Percentiles rank a stretch among this genome's conserved stretches.
Evolutionary conservation across 2,113 vertebrate species (phyloP).

Genomic region (Campylomormyrus numenius): DNA sequence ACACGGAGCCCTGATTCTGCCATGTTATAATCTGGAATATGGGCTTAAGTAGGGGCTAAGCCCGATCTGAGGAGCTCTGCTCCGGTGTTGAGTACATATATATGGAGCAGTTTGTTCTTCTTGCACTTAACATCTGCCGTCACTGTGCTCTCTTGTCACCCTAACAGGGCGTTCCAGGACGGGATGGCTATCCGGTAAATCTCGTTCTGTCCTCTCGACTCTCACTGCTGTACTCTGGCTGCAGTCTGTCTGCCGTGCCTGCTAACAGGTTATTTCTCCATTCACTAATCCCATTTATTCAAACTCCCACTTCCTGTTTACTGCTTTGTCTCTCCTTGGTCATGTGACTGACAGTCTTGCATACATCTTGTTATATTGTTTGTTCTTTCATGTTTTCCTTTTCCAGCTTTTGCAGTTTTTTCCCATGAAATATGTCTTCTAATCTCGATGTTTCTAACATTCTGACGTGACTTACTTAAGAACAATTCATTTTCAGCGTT

Average conservation of each 20-base stretch:
- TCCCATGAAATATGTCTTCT: background rate
- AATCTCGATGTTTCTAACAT: background rate
- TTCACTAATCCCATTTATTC: background rate
- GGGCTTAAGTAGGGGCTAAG: background rate
- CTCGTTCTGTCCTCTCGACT: conserved; percentile 14
- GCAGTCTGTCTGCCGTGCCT: background rate
- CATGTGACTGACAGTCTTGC: background rate
- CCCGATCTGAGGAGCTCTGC: background rate
- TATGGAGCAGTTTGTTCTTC: background rate
- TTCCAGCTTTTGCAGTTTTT: background rate
- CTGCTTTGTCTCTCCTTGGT: background rate
- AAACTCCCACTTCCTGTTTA: background rate
- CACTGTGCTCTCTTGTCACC: conserved; percentile 46
- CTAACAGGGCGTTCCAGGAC: conserved; percentile 76
- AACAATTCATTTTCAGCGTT: background rate
- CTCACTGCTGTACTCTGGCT: background rate
- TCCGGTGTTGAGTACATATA: background rate
- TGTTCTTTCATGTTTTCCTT: background rate
- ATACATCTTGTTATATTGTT: background rate
- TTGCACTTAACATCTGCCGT: background rate
- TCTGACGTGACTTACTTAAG: background rate
- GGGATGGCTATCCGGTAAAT: conserved; percentile 82
- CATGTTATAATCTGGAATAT: background rate
- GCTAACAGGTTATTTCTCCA: background rate
- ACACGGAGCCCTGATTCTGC: background rate